Percentiles rank a stretch among this genome's conserved stretches.
phyloP scores from a whole-genome alignment of 2,888 invertebrate genomes.

The Arge pagana region DNA sequence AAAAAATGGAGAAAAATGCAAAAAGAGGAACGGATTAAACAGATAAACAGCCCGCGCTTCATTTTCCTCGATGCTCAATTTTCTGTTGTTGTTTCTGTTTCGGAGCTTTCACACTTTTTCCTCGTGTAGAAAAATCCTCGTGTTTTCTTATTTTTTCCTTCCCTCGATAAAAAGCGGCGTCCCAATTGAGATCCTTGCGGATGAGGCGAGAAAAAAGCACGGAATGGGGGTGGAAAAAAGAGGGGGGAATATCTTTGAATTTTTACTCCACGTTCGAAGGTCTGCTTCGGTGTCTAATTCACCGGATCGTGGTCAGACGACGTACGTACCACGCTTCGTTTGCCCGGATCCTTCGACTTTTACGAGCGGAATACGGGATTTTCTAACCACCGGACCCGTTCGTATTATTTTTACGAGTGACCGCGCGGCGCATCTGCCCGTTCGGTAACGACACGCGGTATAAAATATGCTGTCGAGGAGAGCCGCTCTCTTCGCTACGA shows the following conservation, averaged over 20 bases:
- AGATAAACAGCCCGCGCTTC: too few species aligned
- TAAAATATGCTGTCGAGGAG: slow-evolving; percentile 21
- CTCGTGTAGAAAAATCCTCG: too few species aligned
- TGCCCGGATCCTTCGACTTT: background rate
- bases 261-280: background rate
- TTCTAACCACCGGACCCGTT: slow-evolving; percentile 5
- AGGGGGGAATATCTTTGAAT: background rate
- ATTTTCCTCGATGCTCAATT: too few species aligned
- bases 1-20: too few species aligned
- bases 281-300: background rate
- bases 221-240: background rate
- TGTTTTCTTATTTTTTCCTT: too few species aligned
- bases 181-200: too few species aligned
- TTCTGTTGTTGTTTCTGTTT: too few species aligned
- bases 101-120: too few species aligned
- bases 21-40: too few species aligned
- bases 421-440: slow-evolving; percentile 18
- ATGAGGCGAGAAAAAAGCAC: background rate
- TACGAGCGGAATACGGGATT: slow-evolving; percentile 24
- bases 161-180: too few species aligned
- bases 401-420: slow-evolving; percentile 22
- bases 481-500: background rate
- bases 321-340: background rate
- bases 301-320: background rate
- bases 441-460: slow-evolving; percentile 8